Conservation (phyloP, 2,113 vertebrate species). For the Otocyon megalotis region DNA sequence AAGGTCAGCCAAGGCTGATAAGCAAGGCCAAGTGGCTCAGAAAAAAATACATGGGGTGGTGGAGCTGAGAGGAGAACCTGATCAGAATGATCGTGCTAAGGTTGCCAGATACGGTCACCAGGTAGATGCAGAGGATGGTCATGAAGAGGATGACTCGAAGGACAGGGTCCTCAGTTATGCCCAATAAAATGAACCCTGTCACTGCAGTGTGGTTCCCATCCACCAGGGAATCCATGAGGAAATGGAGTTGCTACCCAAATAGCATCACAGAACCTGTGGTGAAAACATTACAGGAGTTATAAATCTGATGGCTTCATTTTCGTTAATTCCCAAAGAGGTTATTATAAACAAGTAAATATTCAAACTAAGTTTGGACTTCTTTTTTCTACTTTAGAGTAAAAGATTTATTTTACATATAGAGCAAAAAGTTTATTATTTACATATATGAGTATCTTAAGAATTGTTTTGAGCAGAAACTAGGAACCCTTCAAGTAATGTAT, state of each 20-base stretch:
- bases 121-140: constrained; percentile 57
- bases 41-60: constrained; percentile 70
- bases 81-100: constrained; percentile 67
- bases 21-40: constrained; percentile 60
- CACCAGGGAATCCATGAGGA: background rate
- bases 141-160: constrained; percentile 66
- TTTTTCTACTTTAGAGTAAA: background rate
- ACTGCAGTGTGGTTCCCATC: background rate
- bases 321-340: background rate
- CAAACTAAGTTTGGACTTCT: background rate
- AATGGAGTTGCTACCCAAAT: background rate
- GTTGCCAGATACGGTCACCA: constrained; percentile 59
- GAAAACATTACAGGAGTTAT: background rate
- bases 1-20: too few relatives aligned
- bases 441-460: background rate
- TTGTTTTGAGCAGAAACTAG: background rate
- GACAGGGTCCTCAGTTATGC: constrained; percentile 44
- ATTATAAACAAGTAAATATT: background rate
- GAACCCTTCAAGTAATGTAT: background rate
- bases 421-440: background rate
- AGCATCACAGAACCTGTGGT: background rate
- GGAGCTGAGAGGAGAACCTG: constrained; percentile 58
- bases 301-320: background rate
- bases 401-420: background rate
- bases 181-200: constrained; percentile 67